phyloP scores from a whole-genome alignment of 2,113 vertebrate genomes.

The Bufo bufo region DNA sequence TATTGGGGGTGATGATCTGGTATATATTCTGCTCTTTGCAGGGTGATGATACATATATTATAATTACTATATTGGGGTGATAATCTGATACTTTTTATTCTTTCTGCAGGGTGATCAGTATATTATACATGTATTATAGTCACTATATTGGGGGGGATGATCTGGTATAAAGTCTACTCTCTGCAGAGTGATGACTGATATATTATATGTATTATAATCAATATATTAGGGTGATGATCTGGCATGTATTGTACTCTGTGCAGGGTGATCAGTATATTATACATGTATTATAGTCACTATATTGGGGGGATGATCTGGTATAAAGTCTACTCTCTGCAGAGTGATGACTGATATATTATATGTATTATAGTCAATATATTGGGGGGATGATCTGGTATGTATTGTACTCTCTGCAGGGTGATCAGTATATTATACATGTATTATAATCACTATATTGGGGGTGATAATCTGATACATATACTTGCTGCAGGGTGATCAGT shows the following conservation, averaged over 20 bases:
- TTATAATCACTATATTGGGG: not conserved
- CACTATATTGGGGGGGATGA: not conserved
- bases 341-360: not conserved
- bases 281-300: not conserved
- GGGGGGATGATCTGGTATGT: no score
- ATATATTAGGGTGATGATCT: not conserved
- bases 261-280: not conserved
- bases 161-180: not conserved
- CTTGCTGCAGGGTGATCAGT: not conserved
- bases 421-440: not conserved
- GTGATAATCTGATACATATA: no score
- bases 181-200: no score
- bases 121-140: not conserved
- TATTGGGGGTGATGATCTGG: not conserved
- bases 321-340: no score
- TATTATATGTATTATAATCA: no score
- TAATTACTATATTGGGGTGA: no score
- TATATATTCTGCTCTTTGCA: not conserved
- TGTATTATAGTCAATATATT: not conserved
- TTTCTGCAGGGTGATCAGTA: no score
- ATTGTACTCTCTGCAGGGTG: not conserved
- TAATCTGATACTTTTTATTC: no score
- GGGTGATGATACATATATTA: not conserved
- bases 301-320: not conserved
- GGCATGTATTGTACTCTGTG: no score